These are phyloP conservation scores for Rhinatrema bivittatum DNA, from an alignment of 2,797 vertebrate species.

Conservation along the genomic window DNA sequence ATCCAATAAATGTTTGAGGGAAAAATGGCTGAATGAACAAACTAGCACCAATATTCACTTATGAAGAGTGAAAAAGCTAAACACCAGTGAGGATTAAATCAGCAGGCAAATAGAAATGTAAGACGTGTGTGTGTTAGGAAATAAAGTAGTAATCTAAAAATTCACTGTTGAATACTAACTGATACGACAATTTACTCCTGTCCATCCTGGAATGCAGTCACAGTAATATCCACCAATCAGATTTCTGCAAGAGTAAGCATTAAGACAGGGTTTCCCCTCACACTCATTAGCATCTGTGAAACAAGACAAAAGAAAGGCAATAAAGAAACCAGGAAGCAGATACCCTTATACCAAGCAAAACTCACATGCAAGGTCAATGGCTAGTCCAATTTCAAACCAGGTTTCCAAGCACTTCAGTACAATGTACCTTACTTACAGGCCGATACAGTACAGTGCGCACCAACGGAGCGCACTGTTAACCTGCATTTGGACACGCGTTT, in stretches of 20 bases:
- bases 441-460: no score
- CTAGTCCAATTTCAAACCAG: conserved; percentile 12
- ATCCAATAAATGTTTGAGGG: no score
- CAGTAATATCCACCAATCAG: conserved; percentile 99
- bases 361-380: conserved; percentile 31
- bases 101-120: no score
- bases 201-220: conserved; percentile 91
- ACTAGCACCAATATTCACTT: no score
- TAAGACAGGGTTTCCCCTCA: conserved; percentile 81
- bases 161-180: conserved; percentile 76
- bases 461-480: no score
- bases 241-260: conserved; percentile 97
- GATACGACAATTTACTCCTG: conserved; percentile 89
- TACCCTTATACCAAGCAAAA: conserved; percentile 48
- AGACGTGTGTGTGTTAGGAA: no score
- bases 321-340: conserved; percentile 47
- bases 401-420: neutral
- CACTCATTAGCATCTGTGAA: conserved; percentile 95
- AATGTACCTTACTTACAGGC: conserved; percentile 4
- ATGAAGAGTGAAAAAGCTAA: no score
- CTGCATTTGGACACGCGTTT: no score
- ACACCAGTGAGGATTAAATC: no score
- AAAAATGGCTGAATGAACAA: no score
- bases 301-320: conserved; percentile 55
- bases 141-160: neutral